phyloP scores from a whole-genome alignment of 2,113 vertebrate genomes.

The Vidua chalybeata region DNA sequence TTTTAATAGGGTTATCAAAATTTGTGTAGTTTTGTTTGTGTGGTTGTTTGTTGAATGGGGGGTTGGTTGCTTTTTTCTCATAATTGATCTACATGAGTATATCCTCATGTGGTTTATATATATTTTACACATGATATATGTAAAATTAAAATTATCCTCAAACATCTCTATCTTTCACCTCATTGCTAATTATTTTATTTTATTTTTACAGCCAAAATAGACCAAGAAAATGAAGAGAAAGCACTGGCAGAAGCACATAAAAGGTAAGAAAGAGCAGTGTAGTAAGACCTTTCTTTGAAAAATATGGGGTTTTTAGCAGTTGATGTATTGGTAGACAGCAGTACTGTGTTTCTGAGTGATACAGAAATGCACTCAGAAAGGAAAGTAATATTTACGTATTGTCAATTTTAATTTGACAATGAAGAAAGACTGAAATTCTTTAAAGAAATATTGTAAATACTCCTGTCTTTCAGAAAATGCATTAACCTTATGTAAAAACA shows the following conservation, averaged over 20 bases:
- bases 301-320: background rate
- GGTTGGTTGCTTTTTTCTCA: background rate
- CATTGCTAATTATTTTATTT: conserved; percentile 6
- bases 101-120: background rate
- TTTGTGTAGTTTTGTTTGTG: background rate
- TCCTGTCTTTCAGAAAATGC: background rate
- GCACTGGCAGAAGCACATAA: conserved; percentile 86
- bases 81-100: background rate
- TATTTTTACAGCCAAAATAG: conserved; percentile 85
- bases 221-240: conserved; percentile 87
- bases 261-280: conserved; percentile 77
- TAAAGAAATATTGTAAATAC: background rate
- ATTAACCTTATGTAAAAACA: background rate
- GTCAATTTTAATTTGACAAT: background rate
- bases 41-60: background rate
- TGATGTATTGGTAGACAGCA: background rate
- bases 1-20: background rate
- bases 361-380: background rate
- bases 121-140: background rate
- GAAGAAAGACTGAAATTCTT: background rate
- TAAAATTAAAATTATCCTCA: background rate
- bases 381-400: background rate
- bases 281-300: background rate
- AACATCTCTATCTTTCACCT: background rate
- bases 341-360: background rate